Percentiles rank a stretch among this genome's conserved stretches.
These are phyloP conservation scores for Hipparchia sbordonii DNA, from an alignment of 2,888 invertebrate genomes.

Conservation along the genomic window DNA sequence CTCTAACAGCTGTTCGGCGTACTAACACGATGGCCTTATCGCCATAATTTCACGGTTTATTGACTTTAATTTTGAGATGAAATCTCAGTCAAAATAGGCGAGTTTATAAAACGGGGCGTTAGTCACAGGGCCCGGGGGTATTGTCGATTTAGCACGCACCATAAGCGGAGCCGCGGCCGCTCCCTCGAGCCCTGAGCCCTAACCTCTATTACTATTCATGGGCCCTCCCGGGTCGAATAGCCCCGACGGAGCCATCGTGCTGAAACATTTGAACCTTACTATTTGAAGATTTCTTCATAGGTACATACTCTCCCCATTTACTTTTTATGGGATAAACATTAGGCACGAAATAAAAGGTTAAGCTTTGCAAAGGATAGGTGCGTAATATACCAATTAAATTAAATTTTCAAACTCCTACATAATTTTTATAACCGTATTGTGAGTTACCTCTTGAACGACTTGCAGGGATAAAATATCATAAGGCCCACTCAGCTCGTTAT, in stretches of 20 bases:
- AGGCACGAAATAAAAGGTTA: not conserved
- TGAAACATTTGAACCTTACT: slow-evolving; percentile 39
- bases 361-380: not conserved
- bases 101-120: slow-evolving; percentile 68
- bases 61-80: slow-evolving; percentile 35
- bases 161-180: slow-evolving; percentile 68
- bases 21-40: not conserved
- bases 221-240: slow-evolving; percentile 57
- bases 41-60: slow-evolving; percentile 23
- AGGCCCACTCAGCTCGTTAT: slow-evolving; percentile 12
- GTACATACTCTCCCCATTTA: not conserved
- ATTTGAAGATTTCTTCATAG: slow-evolving; percentile 20
- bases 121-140: slow-evolving; percentile 64
- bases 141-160: slow-evolving; percentile 81
- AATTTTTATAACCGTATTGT: no score
- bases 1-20: not conserved
- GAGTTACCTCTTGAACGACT: not conserved
- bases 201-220: slow-evolving; percentile 73
- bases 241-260: slow-evolving; percentile 42
- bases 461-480: not conserved
- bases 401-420: no score
- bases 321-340: slow-evolving; percentile 2
- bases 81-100: slow-evolving; percentile 59
- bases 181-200: slow-evolving; percentile 65
- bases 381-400: not conserved